Conservation (phyloP, 1,140 invertebrate genomes). For the Phymorhynchus buccinoides region DNA sequence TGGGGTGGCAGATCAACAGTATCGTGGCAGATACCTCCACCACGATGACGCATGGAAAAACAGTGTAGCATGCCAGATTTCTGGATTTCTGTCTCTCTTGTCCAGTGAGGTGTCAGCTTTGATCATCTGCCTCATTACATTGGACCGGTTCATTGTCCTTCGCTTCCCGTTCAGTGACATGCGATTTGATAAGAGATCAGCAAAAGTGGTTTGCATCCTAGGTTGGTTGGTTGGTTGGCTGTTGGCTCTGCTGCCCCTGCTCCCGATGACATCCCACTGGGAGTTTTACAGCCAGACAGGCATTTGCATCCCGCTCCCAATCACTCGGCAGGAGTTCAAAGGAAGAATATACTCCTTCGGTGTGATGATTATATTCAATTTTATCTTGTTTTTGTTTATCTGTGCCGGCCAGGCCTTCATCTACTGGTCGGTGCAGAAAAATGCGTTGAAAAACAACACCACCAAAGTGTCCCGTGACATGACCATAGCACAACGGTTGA, state of each 20-base stretch:
- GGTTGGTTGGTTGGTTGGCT: conserved; percentile 36
- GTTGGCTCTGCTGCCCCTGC: conserved; percentile 32
- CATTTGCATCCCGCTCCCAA: conserved; percentile 53
- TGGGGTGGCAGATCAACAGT: conserved; percentile 53
- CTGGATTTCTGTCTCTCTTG: conserved; percentile 58
- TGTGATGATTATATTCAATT: conserved; percentile 51
- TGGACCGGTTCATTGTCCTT: conserved; percentile 57
- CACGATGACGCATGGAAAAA: conserved; percentile 54
- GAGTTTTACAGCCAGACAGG: conserved; percentile 51
- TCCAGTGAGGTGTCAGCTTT: conserved; percentile 59
- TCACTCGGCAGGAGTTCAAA: conserved; percentile 29
- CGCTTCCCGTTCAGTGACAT: conserved; percentile 53
- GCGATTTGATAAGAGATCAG: conserved; percentile 22
- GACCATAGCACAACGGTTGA: conserved; percentile 37
- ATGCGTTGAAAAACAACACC: not conserved
- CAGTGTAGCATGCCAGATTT: conserved; percentile 53
- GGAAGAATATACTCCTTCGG: conserved; percentile 49
- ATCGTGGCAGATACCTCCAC: conserved; percentile 53
- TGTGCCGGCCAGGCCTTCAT: conserved; percentile 50
- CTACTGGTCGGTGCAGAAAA: conserved; percentile 38
- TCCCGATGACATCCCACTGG: conserved; percentile 33
- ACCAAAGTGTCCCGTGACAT: conserved; percentile 19
- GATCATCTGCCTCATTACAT: conserved; percentile 59
- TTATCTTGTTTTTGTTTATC: conserved; percentile 46
- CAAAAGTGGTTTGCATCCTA: conserved; percentile 3